A percentile compares a stretch with the other conserved stretches of the same genome.
Conservation (phyloP, 2,113 vertebrate genomes). For the Australoheros scitulus region DNA sequence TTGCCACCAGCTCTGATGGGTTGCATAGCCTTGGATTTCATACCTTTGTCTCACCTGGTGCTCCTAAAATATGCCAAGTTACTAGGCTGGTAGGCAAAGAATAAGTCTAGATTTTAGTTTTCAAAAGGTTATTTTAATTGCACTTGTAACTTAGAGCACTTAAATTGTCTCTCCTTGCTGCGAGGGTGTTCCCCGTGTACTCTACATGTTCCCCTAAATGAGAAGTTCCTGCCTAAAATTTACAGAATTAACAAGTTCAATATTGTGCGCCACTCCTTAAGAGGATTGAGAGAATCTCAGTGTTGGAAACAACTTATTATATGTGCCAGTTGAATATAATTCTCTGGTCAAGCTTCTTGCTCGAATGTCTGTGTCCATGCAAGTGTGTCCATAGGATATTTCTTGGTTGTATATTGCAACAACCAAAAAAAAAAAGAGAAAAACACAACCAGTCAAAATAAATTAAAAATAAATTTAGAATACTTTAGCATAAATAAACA, state of each 20-base stretch:
- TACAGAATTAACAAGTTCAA: neutral
- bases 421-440: neutral
- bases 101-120: neutral
- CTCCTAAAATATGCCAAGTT: constrained; percentile 4
- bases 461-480: neutral
- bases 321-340: constrained; percentile 20
- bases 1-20: neutral
- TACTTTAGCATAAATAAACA: neutral
- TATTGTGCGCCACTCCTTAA: neutral
- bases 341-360: neutral
- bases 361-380: neutral
- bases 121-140: neutral
- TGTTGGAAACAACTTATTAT: neutral
- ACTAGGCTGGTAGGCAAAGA: neutral
- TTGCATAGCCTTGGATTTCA: constrained; percentile 14
- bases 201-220: neutral
- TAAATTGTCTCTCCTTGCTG: neutral
- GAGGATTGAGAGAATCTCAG: neutral
- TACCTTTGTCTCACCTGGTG: constrained; percentile 9
- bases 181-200: neutral
- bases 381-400: neutral
- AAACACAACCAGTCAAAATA: neutral
- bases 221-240: neutral
- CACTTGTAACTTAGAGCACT: constrained; percentile 44
- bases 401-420: neutral